These are phyloP conservation scores for Zophobas atratus DNA, from an alignment of 1,140 invertebrate genomes.

Conservation along the genomic window DNA sequence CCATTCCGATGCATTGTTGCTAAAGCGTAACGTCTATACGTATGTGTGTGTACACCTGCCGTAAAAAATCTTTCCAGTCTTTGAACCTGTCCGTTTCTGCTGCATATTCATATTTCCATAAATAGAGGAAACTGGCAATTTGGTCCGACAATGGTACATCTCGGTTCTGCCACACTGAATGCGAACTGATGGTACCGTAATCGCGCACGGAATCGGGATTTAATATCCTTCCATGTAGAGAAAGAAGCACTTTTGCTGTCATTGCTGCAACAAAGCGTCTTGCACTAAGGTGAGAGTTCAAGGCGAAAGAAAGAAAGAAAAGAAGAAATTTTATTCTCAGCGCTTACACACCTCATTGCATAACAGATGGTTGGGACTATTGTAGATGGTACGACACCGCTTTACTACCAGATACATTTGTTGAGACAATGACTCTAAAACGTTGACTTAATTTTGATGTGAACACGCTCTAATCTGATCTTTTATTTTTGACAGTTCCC, in stretches of 20 bases:
- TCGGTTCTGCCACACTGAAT: slow-evolving; percentile 33
- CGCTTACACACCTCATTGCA: slow-evolving; percentile 45
- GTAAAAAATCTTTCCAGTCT: slow-evolving; percentile 36
- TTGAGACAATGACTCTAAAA: slow-evolving; percentile 22
- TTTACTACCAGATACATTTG: slow-evolving; percentile 32
- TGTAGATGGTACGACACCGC: slow-evolving; percentile 21
- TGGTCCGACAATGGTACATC: slow-evolving; percentile 45
- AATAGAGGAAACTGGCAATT: slow-evolving; percentile 53
- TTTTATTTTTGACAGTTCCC: background rate
- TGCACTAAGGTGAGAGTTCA: slow-evolving; percentile 44
- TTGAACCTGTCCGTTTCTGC: slow-evolving; percentile 47
- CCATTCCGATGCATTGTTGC: slow-evolving; percentile 30
- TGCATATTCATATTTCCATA: slow-evolving; percentile 53
- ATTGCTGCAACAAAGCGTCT: slow-evolving; percentile 26
- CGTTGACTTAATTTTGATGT: background rate
- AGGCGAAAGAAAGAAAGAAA: slow-evolving; percentile 48
- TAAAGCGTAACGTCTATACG: slow-evolving; percentile 30
- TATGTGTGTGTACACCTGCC: slow-evolving; percentile 30
- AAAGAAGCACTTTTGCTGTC: slow-evolving; percentile 36
- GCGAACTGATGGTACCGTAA: slow-evolving; percentile 35
- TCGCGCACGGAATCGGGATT: slow-evolving; percentile 22
- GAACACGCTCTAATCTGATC: no score
- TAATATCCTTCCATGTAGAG: slow-evolving; percentile 15
- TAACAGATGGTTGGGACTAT: slow-evolving; percentile 30
- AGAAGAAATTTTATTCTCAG: slow-evolving; percentile 46